A percentile compares a stretch with the other conserved stretches of the same genome.
Conservation (phyloP, 2,797 vertebrate genomes). For the Semotilus atromaculatus region DNA sequence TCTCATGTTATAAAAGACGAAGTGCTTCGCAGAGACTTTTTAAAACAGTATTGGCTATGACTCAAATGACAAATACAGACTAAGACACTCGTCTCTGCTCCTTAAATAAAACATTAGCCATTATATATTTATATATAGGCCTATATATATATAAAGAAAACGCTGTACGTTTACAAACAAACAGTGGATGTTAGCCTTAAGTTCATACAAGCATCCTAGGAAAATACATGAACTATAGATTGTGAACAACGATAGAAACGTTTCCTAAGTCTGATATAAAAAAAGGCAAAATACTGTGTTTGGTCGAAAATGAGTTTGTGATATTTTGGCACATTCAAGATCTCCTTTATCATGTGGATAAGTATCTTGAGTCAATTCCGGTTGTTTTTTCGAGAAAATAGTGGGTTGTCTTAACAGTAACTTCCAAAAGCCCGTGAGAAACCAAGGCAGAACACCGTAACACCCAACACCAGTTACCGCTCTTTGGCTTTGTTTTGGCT, state of each 20-base stretch:
- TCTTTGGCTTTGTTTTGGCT: no score
- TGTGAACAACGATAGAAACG: not conserved
- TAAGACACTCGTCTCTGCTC: not conserved
- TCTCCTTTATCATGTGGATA: no score
- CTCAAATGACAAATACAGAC: not conserved
- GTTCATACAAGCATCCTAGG: not conserved
- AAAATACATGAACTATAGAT: not conserved
- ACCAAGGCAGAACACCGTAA: no score
- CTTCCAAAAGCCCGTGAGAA: no score
- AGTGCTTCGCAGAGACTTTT: not conserved
- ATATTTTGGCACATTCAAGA: no score
- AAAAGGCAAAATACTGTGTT: no score
- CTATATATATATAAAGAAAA: not conserved
- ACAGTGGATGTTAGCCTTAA: not conserved
- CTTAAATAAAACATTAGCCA: not conserved
- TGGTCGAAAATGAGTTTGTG: no score
- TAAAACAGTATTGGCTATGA: not conserved
- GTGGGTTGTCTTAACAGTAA: no score
- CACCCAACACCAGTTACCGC: no score
- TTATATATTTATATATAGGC: no score
- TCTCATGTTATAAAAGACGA: not conserved
- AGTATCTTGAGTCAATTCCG: no score
- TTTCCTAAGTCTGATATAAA: not conserved
- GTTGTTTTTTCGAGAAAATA: no score
- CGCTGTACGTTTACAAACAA: not conserved